Evolutionary conservation across 2,888 invertebrate species (phyloP).

Genomic region (Trachelus troglodyta): DNA sequence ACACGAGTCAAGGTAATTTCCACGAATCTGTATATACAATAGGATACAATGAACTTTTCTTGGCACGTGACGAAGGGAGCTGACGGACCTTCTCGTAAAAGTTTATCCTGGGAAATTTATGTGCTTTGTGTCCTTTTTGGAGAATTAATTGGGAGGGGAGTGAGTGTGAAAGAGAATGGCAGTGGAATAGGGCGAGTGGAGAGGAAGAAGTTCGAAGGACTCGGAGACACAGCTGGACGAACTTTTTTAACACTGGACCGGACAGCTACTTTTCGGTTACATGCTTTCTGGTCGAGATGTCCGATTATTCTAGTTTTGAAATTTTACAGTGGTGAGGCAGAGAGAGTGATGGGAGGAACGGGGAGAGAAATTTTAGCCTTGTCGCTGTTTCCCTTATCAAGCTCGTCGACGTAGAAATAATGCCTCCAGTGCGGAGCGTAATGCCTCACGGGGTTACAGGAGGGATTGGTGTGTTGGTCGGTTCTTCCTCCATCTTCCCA

Average conservation of each 20-base stretch:
- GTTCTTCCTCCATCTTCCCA: neutral
- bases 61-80: neutral
- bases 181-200: slow-evolving; percentile 1
- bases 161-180: neutral
- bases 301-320: neutral
- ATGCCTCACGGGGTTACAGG: neutral
- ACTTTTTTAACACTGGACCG: neutral
- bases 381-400: neutral
- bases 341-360: neutral
- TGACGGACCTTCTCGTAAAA: neutral
- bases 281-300: neutral
- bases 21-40: neutral
- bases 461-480: neutral
- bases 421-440: neutral
- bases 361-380: neutral
- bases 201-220: slow-evolving; percentile 8
- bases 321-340: slow-evolving; percentile 17
- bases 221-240: slow-evolving; percentile 1
- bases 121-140: neutral
- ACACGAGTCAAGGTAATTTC: neutral
- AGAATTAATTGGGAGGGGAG: slow-evolving; percentile 6
- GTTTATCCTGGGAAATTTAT: neutral
- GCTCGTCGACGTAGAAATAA: neutral
- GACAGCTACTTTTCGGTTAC: neutral
- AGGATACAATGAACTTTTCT: neutral